phyloP scores from a whole-genome alignment of 2,888 invertebrate species.

The Galerucella pusilla region DNA sequence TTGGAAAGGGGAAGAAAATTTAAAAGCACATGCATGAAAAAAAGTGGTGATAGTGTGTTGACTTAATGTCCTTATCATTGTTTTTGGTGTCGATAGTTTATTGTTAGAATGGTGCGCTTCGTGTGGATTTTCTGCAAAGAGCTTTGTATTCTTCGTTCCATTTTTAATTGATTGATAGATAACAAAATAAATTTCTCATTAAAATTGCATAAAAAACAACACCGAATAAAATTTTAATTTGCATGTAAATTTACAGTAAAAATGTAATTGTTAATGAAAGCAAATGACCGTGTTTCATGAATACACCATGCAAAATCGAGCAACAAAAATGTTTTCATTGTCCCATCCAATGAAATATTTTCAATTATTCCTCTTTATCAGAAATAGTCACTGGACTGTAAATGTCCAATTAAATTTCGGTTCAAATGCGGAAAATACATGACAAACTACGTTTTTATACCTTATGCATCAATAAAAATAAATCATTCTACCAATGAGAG shows the following conservation, averaged over 20 bases:
- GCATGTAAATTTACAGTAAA: constrained; percentile 42
- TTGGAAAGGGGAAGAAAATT: too few relatives aligned
- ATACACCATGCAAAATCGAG: constrained; percentile 31
- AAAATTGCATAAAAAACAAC: constrained; percentile 13
- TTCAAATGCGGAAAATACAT: constrained; percentile 47
- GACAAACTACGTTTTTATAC: constrained; percentile 46
- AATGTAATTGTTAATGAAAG: constrained; percentile 46
- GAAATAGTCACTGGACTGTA: constrained; percentile 43
- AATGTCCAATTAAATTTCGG: constrained; percentile 47
- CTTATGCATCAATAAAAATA: constrained; percentile 40
- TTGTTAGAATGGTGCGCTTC: too few relatives aligned
- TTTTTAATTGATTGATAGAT: background rate
- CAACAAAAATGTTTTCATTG: constrained; percentile 42
- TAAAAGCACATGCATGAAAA: too few relatives aligned
- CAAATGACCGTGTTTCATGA: constrained; percentile 39
- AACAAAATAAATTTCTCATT: background rate
- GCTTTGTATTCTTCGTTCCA: too few relatives aligned
- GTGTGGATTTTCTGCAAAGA: too few relatives aligned
- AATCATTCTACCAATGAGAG: constrained; percentile 26
- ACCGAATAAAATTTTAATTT: constrained; percentile 39
- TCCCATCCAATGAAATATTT: constrained; percentile 46
- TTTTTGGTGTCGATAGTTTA: too few relatives aligned
- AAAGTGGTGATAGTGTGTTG: too few relatives aligned
- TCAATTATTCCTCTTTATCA: constrained; percentile 46
- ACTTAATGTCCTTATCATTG: too few relatives aligned